These are phyloP conservation scores for Ailuropoda melanoleuca DNA, from an alignment of 2,113 vertebrate genomes.

Conservation along the genomic window DNA sequence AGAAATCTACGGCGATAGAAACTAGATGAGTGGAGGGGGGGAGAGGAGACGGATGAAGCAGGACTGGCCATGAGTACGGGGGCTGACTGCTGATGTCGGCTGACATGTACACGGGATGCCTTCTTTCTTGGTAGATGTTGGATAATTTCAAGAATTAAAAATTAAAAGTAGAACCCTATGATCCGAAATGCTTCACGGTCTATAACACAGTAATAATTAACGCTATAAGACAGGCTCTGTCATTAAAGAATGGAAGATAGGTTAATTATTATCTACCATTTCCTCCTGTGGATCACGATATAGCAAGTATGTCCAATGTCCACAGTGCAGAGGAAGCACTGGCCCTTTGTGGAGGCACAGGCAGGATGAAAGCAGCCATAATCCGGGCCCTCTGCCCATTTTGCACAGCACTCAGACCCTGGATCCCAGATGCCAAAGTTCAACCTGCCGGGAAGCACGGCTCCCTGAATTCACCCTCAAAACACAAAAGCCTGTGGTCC, in stretches of 20 bases:
- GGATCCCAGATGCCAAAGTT: neutral
- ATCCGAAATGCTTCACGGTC: neutral
- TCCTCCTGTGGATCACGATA: neutral
- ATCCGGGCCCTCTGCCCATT: neutral
- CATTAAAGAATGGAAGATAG: neutral
- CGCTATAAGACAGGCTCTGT: neutral
- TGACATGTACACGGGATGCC: neutral
- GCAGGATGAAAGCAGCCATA: neutral
- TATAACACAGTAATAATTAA: neutral
- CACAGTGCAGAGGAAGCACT: neutral
- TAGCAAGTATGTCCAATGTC: conserved; percentile 7
- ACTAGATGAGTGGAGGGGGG: neutral
- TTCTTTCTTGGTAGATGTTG: neutral
- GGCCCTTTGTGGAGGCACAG: neutral
- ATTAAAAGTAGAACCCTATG: neutral
- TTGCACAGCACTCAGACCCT: neutral
- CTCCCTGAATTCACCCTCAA: neutral
- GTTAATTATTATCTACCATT: conserved; percentile 42
- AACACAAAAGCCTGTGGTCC: neutral
- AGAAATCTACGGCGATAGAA: neutral
- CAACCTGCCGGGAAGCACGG: neutral
- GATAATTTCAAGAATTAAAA: conserved; percentile 1
- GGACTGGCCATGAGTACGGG: neutral
- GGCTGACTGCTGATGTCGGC: neutral
- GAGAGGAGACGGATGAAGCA: neutral